Evolutionary conservation across 2,888 invertebrate genomes (phyloP), one percentile per base, ranked within the genome.

Genomic region (Minunthozetes semirufus): DNA sequence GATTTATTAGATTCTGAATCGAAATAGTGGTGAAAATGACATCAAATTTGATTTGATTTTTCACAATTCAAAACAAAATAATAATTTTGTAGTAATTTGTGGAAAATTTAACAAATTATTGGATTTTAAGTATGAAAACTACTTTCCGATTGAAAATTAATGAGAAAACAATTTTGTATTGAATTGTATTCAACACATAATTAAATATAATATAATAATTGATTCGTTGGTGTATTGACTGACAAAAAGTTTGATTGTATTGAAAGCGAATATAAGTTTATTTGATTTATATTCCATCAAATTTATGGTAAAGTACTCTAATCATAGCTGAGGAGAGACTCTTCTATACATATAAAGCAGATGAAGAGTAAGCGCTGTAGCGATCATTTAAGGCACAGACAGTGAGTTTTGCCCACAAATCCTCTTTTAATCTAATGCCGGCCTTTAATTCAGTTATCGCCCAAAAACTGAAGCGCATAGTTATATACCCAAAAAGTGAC

Each of bases 381-480:
- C 22, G 13, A 68, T 46, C 42, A 68, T 68, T 68, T 46, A 68
- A 46, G 42, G 68, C 68, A 68, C 19, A 33, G 46, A 42, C 19
- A n/a, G 17, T n/a, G 53, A 25, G 38, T 33, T 50, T 29, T 50
- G 72, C 72, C 72, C 72, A 72, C 72, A 72, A 72, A 72, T 72
- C 72, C 72, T n/a, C 72, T 29, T 25, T 72, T 53, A 72, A 72
- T 72, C 72, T 50, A 22, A 71, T n/a, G n/a, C 25, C 19, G 29
- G 19, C 72, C 50, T 50, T 72, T 72, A 72, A 72, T 72, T 72
- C 72, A 72, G 72, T 72, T 72, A 72, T 72, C 72, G 72, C 72
- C 72, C 33, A 50, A 33, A 53, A 56, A 72, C 68, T 68, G 68
- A 42, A 46, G 19, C 68, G 22, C 22, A 46, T 17, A 42, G 68